Percentiles rank a stretch among this genome's conserved stretches.
Evolutionary conservation across 2,113 vertebrate species (phyloP).

Genomic region (Dicerorhinus sumatrensis): DNA sequence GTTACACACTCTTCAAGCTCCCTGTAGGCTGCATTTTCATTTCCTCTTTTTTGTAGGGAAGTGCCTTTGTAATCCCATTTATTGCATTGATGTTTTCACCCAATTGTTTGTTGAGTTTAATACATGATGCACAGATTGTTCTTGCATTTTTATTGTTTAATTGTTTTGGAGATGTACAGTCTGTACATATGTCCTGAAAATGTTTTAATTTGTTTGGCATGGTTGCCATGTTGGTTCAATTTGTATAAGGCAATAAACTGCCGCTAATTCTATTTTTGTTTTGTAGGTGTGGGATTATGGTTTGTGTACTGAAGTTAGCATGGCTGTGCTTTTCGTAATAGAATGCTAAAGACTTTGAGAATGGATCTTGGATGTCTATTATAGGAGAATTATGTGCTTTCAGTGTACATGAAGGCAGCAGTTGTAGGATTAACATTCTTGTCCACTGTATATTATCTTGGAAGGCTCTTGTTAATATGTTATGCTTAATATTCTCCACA

Average conservation of each 20-base stretch:
- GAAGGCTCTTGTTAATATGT: slow-evolving; percentile 84
- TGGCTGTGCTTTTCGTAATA: slow-evolving; percentile 88
- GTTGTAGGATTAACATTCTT: slow-evolving; percentile 83
- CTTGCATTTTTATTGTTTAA: slow-evolving; percentile 89
- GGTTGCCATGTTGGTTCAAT: slow-evolving; percentile 91
- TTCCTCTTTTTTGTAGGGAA: slow-evolving; percentile 91
- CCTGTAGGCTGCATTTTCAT: slow-evolving; percentile 88
- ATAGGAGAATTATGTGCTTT: slow-evolving; percentile 86
- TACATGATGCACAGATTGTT: slow-evolving; percentile 87
- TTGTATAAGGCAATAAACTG: slow-evolving; percentile 94
- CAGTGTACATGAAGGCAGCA: slow-evolving; percentile 83
- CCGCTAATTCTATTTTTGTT: slow-evolving; percentile 90
- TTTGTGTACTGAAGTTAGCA: slow-evolving; percentile 89
- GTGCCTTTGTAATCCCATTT: slow-evolving; percentile 92
- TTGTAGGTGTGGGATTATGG: slow-evolving; percentile 90
- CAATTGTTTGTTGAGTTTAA: slow-evolving; percentile 87
- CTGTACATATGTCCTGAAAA: slow-evolving; percentile 96
- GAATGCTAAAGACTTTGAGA: slow-evolving; percentile 87
- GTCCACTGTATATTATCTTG: slow-evolving; percentile 86
- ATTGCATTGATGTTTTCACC: slow-evolving; percentile 87
- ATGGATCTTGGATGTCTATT: slow-evolving; percentile 84
- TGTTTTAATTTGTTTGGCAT: slow-evolving; percentile 94
- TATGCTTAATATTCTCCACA: slow-evolving; percentile 79
- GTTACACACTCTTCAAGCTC: slow-evolving; percentile 88
- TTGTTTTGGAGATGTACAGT: slow-evolving; percentile 92